Base-by-base conservation (phyloP, 2,797 vertebrate genomes). In the Sebastes alutus region DNA sequence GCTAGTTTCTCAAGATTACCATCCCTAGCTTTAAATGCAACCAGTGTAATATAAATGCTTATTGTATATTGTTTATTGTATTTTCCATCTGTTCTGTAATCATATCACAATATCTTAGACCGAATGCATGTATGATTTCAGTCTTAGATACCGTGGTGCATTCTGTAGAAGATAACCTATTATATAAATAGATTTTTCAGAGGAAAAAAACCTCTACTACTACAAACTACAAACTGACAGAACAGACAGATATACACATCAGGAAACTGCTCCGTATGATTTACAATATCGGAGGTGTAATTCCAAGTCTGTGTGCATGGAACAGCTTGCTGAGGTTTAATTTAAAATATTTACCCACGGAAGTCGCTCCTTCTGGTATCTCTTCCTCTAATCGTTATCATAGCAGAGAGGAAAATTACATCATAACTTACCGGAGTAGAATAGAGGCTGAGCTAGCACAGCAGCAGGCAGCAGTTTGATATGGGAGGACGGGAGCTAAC, bases 341-440 rank as follows among this genome's bases (percentile, higher is more conserved):
- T 87, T 85, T 81, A 65, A 89, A 86, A 81, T 85, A 88, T 73
- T 82, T 80, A 79, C 68, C 74, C 27, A 3, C 20, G 67, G 75
- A 88, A 61, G 80, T 74, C 2, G 46, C 63, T 75, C 65, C 78
- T 52, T 23, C 56, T 32, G 49, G 32, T 84, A 81, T 82, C 81
- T 32, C 46, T 46, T 73, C 63, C 75, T 75, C 66, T 81, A 82
- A 79, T 87, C 85, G 60, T 85, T 88, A 92, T 87, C 86, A 30
- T 29, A 77, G 77, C 83, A 65, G 70, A 56, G 75, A 77, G 78
- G 84, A 25, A 84, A 89, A 94, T 91, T 73, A 90, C 89, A 91
- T 92, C 89, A 90, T 90, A 91, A 92, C 83, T 91, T 87, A 86
- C 54, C 75, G 86, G 80, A 77, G 88, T 72, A 87, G 78, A 91